Evolutionary conservation across 2,113 vertebrate genomes (phyloP).

Genomic region (Jacana jacana): DNA sequence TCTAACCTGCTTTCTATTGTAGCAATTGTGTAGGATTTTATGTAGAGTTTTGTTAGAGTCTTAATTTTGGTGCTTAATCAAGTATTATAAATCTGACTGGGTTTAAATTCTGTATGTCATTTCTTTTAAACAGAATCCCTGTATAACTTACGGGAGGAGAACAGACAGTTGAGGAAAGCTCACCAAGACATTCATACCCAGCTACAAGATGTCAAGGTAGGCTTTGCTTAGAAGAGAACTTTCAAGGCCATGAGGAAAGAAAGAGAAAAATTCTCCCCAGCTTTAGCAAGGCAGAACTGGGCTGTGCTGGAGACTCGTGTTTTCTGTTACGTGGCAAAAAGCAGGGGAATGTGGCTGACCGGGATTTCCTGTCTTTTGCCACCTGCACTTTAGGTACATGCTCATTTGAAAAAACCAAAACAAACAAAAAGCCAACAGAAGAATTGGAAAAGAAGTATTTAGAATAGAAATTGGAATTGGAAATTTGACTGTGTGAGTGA

Average conservation of each 20-base stretch:
- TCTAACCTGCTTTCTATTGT: not conserved
- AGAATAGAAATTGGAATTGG: not conserved
- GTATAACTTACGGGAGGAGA: slow-evolving; percentile 92
- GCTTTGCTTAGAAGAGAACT: not conserved
- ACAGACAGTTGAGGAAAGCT: slow-evolving; percentile 91
- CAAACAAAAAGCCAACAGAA: not conserved
- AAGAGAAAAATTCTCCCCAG: not conserved
- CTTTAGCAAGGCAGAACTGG: not conserved
- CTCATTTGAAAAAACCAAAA: not conserved
- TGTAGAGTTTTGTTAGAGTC: not conserved
- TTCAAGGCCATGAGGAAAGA: not conserved
- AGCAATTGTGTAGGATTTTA: not conserved
- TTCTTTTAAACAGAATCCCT: slow-evolving; percentile 79
- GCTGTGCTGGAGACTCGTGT: not conserved
- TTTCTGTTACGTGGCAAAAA: not conserved
- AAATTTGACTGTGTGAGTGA: not conserved
- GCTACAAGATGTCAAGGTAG: slow-evolving; percentile 93
- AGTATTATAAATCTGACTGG: not conserved
- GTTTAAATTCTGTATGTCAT: not conserved
- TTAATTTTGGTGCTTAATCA: not conserved
- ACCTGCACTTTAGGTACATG: not conserved
- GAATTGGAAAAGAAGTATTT: not conserved
- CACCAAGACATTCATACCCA: slow-evolving; percentile 94
- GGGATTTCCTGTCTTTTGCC: not conserved
- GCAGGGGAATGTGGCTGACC: not conserved